Percentiles rank a stretch among this genome's conserved stretches.
Conservation (phyloP, 1,140 invertebrate species). For the Eupeodes corollae region DNA sequence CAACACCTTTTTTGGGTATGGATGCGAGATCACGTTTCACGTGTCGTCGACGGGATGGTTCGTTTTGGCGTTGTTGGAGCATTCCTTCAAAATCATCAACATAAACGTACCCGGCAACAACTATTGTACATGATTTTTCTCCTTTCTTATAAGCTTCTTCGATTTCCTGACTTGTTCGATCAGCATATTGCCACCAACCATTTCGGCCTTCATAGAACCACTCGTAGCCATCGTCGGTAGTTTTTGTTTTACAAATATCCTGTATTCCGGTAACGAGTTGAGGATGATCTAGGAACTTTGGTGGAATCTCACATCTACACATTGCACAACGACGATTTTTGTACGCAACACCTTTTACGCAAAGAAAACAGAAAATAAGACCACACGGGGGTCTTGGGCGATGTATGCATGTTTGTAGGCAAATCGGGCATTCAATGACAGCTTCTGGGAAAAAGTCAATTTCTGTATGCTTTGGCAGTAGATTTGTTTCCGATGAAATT, state of each 20-base stretch:
- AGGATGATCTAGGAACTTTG: slow-evolving; percentile 75
- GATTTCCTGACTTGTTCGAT: slow-evolving; percentile 76
- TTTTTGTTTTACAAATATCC: slow-evolving; percentile 37
- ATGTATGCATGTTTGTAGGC: slow-evolving; percentile 78
- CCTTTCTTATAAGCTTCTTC: slow-evolving; percentile 67
- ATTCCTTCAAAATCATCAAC: slow-evolving; percentile 82
- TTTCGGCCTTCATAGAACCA: slow-evolving; percentile 95
- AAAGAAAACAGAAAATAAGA: slow-evolving; percentile 94
- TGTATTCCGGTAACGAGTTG: slow-evolving; percentile 53
- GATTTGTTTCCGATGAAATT: no score
- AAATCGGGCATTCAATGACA: slow-evolving; percentile 74
- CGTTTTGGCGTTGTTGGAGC: slow-evolving; percentile 72
- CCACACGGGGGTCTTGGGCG: slow-evolving; percentile 80
- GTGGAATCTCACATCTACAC: slow-evolving; percentile 71
- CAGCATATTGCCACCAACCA: slow-evolving; percentile 98
- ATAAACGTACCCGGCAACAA: slow-evolving; percentile 88
- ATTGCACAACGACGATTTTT: slow-evolving; percentile 76
- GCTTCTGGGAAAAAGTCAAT: no score
- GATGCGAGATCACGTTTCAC: slow-evolving; percentile 57
- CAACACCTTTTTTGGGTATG: slow-evolving; percentile 36
- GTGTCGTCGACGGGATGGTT: slow-evolving; percentile 63
- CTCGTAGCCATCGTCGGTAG: slow-evolving; percentile 63
- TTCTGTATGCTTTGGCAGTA: no score
- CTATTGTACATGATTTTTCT: slow-evolving; percentile 64
- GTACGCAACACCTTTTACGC: slow-evolving; percentile 85